Evolutionary conservation across 2,113 vertebrate genomes (phyloP), one percentile per base, ranked within the genome.

Genomic region (Chloebia gouldiae): DNA sequence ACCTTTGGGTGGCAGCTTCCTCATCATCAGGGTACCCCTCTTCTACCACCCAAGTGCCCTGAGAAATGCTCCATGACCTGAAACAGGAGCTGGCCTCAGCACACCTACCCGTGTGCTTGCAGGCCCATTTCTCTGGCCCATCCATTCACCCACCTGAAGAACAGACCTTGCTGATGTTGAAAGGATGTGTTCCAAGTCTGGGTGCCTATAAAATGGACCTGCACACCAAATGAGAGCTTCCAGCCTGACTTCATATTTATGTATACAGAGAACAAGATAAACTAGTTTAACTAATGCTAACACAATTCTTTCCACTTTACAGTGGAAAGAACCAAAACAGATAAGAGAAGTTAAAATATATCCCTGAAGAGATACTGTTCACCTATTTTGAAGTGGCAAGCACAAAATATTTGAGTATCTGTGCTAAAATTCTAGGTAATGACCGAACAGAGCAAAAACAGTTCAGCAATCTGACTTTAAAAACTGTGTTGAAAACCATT

Each of bases 31-130:
- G 31, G 16, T 24, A 30, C 13, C 9, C 30, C 37, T 79, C 51
- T 50, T 64, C 11, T 33, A 15, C 44, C 2, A 4, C 10, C 21
- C 61, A 44, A 44, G 30, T 2, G 2, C 7, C 28, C 51, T 2
- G 6, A 88, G 30, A 30, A 86, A 11, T 4, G 4, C 15, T 13
- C 40, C 1, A 2, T 3, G 2, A 51, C 65, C 25, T 1, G 2
- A 20, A 37, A 3, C 0, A 0, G 11, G 19, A 59, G 8, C 42
- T n/a, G 27, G 28, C 35, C 33, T 45, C 0, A 0, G 61, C 7
- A 1, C 45, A 65, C 18, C 19, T 20, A 65, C 25, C 19, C 28
- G 40, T 37, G 19, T 31, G 64, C 47, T 68, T 8, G 0, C 53
- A 49, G 65, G 7, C 33, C 24, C 2, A 3, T 15, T 60, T 33